A percentile compares a stretch with the other conserved stretches of the same genome.
Conservation (phyloP, 1,140 invertebrate species). For the Rhysida immarginata region DNA sequence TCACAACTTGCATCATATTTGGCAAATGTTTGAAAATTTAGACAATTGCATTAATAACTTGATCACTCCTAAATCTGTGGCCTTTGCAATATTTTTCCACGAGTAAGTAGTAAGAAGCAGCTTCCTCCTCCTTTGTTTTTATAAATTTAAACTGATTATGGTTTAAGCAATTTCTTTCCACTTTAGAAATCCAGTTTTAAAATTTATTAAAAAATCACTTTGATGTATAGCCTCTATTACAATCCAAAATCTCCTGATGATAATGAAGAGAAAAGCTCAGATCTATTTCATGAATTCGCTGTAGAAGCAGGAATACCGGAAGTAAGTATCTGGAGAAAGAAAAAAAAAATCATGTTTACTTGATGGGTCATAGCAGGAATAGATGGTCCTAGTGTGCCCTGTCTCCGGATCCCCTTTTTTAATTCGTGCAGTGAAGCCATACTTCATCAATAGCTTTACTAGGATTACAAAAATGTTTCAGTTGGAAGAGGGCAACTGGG, state of each 20-base stretch:
- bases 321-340: no score
- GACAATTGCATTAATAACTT: constrained; percentile 32
- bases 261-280: constrained; percentile 22
- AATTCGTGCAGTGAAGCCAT: no score
- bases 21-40: constrained; percentile 33
- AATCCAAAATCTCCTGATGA: constrained; percentile 21
- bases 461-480: no score
- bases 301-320: constrained; percentile 17
- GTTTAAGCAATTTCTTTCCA: background rate
- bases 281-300: constrained; percentile 21
- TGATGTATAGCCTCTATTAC: constrained; percentile 20
- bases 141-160: background rate
- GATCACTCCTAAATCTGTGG: constrained; percentile 32
- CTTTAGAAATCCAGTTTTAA: constrained; percentile 1
- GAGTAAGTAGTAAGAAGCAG: constrained; percentile 36
- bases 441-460: no score
- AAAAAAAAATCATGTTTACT: no score
- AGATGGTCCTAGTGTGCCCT: no score
- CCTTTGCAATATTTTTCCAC: constrained; percentile 39
- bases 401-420: no score
- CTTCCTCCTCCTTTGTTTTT: constrained; percentile 9
- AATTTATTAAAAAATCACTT: background rate
- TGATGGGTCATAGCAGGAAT: no score
- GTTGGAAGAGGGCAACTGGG: no score
- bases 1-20: constrained; percentile 34